Conservation (phyloP, 2,888 invertebrate genomes). For the Xestoiulus laeticollis region DNA sequence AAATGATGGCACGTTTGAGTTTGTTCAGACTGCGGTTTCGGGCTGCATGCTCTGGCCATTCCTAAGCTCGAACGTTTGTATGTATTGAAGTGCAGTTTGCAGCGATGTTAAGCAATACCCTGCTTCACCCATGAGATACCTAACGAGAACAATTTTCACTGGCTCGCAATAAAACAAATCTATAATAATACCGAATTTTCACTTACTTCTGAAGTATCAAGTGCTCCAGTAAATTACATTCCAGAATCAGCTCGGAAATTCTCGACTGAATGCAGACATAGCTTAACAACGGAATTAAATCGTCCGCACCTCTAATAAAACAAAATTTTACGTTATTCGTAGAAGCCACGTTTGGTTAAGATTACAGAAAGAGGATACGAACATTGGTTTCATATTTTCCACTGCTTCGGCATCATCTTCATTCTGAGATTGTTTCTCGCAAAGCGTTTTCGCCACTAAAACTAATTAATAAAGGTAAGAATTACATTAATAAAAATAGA, state of each 20-base stretch:
- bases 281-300: constrained; percentile 55
- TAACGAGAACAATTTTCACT: constrained; percentile 32
- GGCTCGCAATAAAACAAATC: neutral
- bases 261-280: constrained; percentile 51
- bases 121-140: constrained; percentile 55
- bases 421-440: neutral
- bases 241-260: constrained; percentile 50
- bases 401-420: neutral
- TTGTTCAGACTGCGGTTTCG: neutral
- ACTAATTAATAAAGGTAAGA: constrained; percentile 19
- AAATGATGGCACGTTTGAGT: neutral
- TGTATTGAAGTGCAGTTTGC: constrained; percentile 55
- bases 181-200: neutral
- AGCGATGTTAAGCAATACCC: constrained; percentile 56
- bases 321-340: neutral
- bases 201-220: constrained; percentile 54
- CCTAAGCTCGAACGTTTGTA: constrained; percentile 48
- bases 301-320: constrained; percentile 55
- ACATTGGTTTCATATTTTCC: neutral
- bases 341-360: neutral
- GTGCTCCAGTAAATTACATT: constrained; percentile 55
- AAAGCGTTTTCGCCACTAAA: constrained; percentile 45
- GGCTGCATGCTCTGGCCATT: neutral
- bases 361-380: neutral
- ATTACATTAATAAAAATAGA: neutral